Conservation (phyloP, 2,113 vertebrate species). For the Synodontis membranacea region DNA sequence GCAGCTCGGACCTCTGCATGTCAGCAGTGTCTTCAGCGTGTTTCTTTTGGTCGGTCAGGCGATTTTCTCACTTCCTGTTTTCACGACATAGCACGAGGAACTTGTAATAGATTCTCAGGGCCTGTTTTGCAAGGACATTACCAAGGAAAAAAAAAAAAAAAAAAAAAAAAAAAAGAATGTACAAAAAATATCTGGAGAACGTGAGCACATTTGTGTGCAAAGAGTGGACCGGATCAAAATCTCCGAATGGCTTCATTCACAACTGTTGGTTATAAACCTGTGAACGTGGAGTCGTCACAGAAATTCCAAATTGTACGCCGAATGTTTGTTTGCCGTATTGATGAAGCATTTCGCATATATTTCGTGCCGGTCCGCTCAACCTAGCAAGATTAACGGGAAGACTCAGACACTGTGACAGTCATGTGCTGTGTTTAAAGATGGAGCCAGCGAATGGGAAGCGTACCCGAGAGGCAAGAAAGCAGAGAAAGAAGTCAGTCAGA, state of each 20-base stretch:
- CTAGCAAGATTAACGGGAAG: neutral
- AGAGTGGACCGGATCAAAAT: neutral
- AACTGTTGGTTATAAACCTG: neutral
- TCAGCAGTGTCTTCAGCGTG: neutral
- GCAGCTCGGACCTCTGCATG: neutral
- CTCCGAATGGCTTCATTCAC: neutral
- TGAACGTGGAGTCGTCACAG: too few species aligned
- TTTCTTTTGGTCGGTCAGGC: neutral
- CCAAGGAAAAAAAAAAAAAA: too few species aligned
- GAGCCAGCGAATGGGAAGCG: neutral
- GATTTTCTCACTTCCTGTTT: neutral
- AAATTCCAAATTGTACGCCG: neutral
- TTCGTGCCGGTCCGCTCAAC: neutral
- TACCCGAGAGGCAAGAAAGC: neutral
- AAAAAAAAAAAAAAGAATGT: too few species aligned
- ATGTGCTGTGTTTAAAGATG: neutral
- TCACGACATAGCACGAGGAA: neutral
- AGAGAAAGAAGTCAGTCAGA: constrained; percentile 4
- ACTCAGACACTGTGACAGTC: neutral
- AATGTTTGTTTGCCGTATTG: too few species aligned
- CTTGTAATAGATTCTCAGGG: neutral
- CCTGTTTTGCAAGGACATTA: neutral
- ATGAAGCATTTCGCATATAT: neutral
- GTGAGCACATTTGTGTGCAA: neutral
- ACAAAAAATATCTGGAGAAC: too few species aligned